These are phyloP conservation scores for Helarctos malayanus DNA, from an alignment of 2,797 vertebrate genomes.

Conservation along the genomic window DNA sequence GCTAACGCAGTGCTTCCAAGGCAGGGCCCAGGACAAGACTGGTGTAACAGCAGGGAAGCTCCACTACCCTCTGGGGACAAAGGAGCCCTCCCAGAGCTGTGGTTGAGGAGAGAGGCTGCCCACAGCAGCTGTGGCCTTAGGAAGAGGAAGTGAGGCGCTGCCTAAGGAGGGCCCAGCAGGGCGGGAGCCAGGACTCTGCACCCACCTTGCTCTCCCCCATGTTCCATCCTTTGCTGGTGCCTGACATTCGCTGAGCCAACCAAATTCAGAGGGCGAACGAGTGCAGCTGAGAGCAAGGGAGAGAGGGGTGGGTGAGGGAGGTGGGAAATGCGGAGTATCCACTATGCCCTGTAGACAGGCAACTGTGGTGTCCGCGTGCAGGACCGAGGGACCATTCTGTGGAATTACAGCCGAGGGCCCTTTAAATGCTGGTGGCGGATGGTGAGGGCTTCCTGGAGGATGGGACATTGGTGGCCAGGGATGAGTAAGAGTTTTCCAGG, in stretches of 20 bases:
- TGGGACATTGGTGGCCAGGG: background rate
- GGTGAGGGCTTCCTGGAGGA: background rate
- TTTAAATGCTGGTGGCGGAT: background rate
- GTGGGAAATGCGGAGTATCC: no score
- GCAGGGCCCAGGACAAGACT: background rate
- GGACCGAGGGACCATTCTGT: fast-evolving
- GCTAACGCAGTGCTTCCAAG: background rate
- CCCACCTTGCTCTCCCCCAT: background rate
- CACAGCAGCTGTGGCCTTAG: background rate
- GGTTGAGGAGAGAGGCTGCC: background rate
- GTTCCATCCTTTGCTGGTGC: background rate
- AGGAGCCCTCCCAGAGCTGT: background rate
- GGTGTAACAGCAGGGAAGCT: background rate
- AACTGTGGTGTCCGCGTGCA: fast-evolving
- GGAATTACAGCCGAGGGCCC: background rate
- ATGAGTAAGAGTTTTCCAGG: background rate
- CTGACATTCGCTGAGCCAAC: background rate
- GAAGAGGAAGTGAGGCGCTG: background rate
- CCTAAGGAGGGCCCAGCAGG: background rate
- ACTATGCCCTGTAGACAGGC: no score
- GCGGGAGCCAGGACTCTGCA: background rate
- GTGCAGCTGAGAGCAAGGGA: background rate
- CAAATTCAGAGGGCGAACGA: background rate
- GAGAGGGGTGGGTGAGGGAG: fast-evolving
- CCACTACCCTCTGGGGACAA: background rate